Percentiles rank a stretch among this genome's conserved stretches.
Evolutionary conservation across 1,140 invertebrate species (phyloP).

Genomic region (Parasteatoda tepidariorum): DNA sequence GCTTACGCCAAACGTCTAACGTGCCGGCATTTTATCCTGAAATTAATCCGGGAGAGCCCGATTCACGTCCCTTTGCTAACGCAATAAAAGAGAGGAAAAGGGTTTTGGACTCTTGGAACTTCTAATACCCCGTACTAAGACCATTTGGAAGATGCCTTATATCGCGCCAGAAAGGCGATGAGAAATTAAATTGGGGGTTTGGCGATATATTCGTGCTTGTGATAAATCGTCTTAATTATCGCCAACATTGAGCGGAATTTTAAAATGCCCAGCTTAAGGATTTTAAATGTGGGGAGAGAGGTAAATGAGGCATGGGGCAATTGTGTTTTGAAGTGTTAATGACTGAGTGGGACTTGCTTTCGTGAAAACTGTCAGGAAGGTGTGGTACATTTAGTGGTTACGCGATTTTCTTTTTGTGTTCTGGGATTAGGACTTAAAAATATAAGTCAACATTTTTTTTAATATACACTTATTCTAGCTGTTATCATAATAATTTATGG

Average conservation of each 20-base stretch:
- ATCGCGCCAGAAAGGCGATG: conserved; percentile 21
- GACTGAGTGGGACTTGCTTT: background rate
- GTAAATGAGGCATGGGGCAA: background rate
- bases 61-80: background rate
- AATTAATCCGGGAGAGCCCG: conserved; percentile 12
- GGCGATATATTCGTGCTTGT: background rate
- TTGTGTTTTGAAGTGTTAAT: background rate
- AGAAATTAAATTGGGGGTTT: conserved; percentile 15
- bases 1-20: conserved; percentile 12
- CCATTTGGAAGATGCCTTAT: background rate
- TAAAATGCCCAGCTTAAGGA: background rate
- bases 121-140: background rate
- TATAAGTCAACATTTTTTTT: no score
- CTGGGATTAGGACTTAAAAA: no score
- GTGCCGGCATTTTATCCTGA: conserved; percentile 22
- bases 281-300: background rate
- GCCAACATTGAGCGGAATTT: background rate
- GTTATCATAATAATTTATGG: no score
- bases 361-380: background rate
- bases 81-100: conserved; percentile 16
- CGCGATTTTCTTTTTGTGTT: no score
- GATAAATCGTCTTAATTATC: conserved; percentile 22
- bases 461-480: no score
- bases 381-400: no score
- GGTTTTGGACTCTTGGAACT: background rate